Conservation (phyloP, 2,113 vertebrate genomes). For the Actenoides lindsayi region DNA sequence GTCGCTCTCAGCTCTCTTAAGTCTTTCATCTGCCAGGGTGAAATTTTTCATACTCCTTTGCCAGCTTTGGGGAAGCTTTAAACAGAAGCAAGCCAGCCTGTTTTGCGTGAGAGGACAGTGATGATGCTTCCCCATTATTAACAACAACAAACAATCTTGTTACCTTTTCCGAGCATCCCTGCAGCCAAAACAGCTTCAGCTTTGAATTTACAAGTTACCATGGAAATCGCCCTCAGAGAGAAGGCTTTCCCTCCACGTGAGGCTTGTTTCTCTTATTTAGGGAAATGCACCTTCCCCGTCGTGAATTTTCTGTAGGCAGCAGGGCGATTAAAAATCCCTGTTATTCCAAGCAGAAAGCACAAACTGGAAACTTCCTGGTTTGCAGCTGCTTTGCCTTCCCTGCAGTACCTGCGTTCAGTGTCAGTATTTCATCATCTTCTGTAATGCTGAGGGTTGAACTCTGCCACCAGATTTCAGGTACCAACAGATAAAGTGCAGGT, state of each 20-base stretch:
- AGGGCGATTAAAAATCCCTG: neutral
- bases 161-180: conserved; percentile 6
- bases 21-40: neutral
- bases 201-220: conserved; percentile 32
- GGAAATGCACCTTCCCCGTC: neutral
- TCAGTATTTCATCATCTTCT: neutral
- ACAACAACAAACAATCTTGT: neutral
- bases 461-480: neutral
- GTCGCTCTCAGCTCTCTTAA: neutral
- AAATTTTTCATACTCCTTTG: neutral
- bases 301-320: neutral
- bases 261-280: neutral
- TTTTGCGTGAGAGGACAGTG: neutral
- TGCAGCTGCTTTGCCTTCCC: neutral
- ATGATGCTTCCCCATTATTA: neutral
- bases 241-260: neutral
- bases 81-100: neutral
- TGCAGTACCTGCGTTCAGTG: too few species aligned
- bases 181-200: conserved; percentile 17
- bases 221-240: conserved; percentile 33
- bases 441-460: neutral
- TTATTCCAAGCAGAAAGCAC: neutral
- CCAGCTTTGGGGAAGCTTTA: neutral
- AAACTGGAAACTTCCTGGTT: neutral
- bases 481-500: neutral